phyloP scores from a whole-genome alignment of 1,140 invertebrate genomes.

The Sitophilus oryzae region DNA sequence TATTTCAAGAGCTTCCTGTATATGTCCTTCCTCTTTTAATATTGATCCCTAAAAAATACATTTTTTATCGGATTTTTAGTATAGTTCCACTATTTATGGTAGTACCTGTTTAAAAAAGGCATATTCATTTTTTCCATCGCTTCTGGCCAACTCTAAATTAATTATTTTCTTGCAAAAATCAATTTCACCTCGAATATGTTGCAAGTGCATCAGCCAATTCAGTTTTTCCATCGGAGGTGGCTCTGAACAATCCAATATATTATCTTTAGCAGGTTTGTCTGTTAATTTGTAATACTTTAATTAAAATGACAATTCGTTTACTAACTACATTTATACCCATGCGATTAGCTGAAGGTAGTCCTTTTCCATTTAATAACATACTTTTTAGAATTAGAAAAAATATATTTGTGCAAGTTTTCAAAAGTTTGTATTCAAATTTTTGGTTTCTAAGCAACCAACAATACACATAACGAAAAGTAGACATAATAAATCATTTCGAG shows the following conservation, averaged over 20 bases:
- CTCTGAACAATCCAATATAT: conserved; percentile 17
- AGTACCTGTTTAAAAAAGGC: conserved; percentile 71
- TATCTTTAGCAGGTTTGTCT: conserved; percentile 8
- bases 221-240: conserved; percentile 57
- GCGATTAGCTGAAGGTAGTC: neutral
- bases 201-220: conserved; percentile 81
- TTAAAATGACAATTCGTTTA: neutral
- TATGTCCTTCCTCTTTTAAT: conserved; percentile 69
- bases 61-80: neutral
- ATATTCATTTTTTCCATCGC: conserved; percentile 73
- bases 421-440: neutral
- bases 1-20: conserved; percentile 73
- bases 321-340: no score
- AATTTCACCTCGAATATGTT: conserved; percentile 78
- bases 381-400: neutral
- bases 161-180: conserved; percentile 69
- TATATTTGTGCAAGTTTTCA: neutral
- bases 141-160: conserved; percentile 62
- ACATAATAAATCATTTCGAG: no score
- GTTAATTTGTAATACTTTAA: conserved; percentile 7
- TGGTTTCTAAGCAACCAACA: neutral
- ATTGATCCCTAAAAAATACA: conserved; percentile 62
- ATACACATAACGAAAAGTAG: no score
- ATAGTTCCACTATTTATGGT: conserved; percentile 8
- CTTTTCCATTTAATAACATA: conserved; percentile 18